Conservation (phyloP, 92 coral and sea anemone genomes). For the Ricordea florida region DNA sequence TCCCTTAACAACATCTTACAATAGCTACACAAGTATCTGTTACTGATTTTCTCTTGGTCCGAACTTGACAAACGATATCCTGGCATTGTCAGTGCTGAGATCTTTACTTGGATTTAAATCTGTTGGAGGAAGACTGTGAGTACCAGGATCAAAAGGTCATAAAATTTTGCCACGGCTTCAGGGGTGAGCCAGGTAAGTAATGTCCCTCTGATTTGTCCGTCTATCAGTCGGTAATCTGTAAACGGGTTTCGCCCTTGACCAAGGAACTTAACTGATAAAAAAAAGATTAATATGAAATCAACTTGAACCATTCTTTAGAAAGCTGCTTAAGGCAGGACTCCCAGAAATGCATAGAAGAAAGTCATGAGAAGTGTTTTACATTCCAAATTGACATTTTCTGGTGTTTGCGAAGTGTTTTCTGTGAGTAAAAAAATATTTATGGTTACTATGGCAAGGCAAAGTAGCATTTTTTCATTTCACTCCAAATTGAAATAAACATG, state of each 20-base stretch:
- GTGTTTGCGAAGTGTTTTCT: too few relatives aligned
- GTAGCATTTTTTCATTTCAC: too few relatives aligned
- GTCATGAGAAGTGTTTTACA: too few relatives aligned
- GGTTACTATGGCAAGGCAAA: too few relatives aligned
- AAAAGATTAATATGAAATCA: too few relatives aligned
- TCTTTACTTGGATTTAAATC: neutral
- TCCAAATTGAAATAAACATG: too few relatives aligned
- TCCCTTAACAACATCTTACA: conserved; percentile 34
- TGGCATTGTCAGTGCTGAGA: conserved; percentile 29
- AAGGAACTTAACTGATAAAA: too few relatives aligned
- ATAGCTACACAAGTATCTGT: conserved; percentile 37
- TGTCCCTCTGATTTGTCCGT: too few relatives aligned
- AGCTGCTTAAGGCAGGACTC: neutral
- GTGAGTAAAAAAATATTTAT: too few relatives aligned
- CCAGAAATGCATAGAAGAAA: too few relatives aligned
- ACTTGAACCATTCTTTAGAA: conserved; percentile 11
- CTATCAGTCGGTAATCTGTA: neutral
- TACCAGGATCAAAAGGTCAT: conserved; percentile 13
- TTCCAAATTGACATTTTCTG: too few relatives aligned
- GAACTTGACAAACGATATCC: conserved; percentile 13
- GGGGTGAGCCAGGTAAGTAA: too few relatives aligned
- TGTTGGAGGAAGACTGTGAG: neutral
- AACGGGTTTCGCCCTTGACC: neutral
- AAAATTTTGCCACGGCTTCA: conserved; percentile 7
- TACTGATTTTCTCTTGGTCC: conserved; percentile 12